These are phyloP conservation scores for Falco peregrinus DNA, from an alignment of 2,797 vertebrate genomes.

Conservation along the genomic window DNA sequence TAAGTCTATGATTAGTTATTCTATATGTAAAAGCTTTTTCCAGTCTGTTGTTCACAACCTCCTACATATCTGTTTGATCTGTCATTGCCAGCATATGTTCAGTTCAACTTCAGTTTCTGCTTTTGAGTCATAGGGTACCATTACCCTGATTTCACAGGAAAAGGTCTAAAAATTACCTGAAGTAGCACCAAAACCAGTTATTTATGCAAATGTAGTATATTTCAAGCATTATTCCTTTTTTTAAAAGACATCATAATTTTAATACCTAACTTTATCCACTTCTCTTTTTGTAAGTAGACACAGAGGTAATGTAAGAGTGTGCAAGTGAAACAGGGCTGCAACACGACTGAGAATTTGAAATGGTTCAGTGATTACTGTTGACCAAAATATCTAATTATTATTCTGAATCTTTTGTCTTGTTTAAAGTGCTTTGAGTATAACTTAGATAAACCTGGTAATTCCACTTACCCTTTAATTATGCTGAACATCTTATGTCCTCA, in stretches of 20 bases:
- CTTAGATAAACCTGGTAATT: neutral
- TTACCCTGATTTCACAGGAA: constrained; percentile 17
- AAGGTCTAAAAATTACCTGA: constrained; percentile 6
- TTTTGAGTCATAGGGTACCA: constrained; percentile 25
- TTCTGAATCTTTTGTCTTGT: neutral
- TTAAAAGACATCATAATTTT: neutral
- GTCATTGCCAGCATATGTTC: neutral
- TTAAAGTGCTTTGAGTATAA: neutral
- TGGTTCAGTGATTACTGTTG: neutral
- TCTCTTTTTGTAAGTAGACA: neutral
- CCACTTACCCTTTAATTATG: neutral
- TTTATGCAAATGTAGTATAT: neutral
- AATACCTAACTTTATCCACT: neutral
- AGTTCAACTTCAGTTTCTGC: constrained; percentile 29
- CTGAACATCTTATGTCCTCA: neutral
- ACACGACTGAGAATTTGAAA: neutral
- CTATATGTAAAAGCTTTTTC: neutral
- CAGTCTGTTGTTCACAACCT: neutral
- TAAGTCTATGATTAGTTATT: neutral
- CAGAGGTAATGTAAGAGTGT: neutral
- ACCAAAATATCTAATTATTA: neutral
- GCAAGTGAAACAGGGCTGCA: neutral
- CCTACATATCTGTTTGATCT: constrained; percentile 42
- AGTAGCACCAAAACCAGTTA: neutral
- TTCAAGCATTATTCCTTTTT: neutral